Evolutionary conservation across 2,888 invertebrate genomes (phyloP).

Genomic region (Amblyjoppa proteus): DNA sequence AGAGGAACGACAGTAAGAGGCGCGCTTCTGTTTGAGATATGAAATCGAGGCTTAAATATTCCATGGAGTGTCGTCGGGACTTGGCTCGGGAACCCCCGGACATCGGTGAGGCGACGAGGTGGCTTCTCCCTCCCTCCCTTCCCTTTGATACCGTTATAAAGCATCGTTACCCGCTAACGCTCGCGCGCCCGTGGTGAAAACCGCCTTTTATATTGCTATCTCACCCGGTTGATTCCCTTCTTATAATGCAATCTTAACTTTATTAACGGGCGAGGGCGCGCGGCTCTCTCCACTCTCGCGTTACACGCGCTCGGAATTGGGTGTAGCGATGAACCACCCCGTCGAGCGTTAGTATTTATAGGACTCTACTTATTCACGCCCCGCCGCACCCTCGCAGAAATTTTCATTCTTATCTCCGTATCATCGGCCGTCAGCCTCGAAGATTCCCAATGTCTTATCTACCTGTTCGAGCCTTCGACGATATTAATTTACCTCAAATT

Average conservation of each 20-base stretch:
- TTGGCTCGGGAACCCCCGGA: slow-evolving; percentile 61
- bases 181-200: slow-evolving; percentile 57
- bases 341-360: slow-evolving; percentile 58
- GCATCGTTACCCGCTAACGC: slow-evolving; percentile 80
- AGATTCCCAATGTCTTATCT: not conserved
- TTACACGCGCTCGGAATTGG: slow-evolving; percentile 28
- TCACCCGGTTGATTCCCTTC: slow-evolving; percentile 77
- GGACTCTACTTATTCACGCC: slow-evolving; percentile 49
- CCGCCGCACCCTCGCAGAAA: slow-evolving; percentile 35
- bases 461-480: slow-evolving; percentile 7
- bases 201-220: slow-evolving; percentile 80
- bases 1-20: slow-evolving; percentile 67
- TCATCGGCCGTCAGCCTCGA: not conserved
- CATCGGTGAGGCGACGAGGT: slow-evolving; percentile 68
- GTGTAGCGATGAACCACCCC: slow-evolving; percentile 37
- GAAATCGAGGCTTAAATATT: slow-evolving; percentile 85
- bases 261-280: slow-evolving; percentile 76
- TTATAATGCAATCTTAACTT: slow-evolving; percentile 81
- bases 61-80: slow-evolving; percentile 80
- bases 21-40: slow-evolving; percentile 78
- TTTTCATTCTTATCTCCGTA: slow-evolving; percentile 10
- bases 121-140: slow-evolving; percentile 17
- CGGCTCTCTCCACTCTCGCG: slow-evolving; percentile 5
- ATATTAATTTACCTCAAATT: slow-evolving; percentile 69
- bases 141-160: slow-evolving; percentile 82